Evolutionary conservation across 2,113 vertebrate species (phyloP).

Genomic region (Nansenia antarctica): DNA sequence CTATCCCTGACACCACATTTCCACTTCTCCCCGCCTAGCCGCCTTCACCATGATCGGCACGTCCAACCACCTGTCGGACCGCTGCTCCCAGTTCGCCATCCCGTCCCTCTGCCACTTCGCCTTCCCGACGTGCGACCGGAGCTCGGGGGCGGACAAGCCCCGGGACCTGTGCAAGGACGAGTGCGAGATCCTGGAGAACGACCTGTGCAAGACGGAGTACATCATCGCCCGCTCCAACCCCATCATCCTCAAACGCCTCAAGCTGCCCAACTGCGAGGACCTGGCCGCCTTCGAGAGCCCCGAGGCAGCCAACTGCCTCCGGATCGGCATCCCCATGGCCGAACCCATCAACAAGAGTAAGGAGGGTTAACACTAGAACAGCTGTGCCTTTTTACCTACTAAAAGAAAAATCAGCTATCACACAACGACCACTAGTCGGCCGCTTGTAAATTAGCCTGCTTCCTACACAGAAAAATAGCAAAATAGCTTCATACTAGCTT

Average conservation of each 20-base stretch:
- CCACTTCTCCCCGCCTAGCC: constrained; percentile 71
- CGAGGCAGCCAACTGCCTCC: constrained; percentile 88
- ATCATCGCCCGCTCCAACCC: constrained; percentile 97
- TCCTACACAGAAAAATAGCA: too few relatives aligned
- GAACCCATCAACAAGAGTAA: constrained; percentile 97
- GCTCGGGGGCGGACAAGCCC: constrained; percentile 83
- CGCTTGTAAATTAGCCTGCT: too few relatives aligned
- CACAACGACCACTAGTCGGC: too few relatives aligned
- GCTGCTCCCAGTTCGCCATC: constrained; percentile 97
- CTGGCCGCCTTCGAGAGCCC: constrained; percentile 89
- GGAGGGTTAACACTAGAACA: too few relatives aligned
- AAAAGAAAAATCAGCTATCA: too few relatives aligned
- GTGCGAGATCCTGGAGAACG: constrained; percentile 97
- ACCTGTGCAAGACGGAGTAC: constrained; percentile 96
- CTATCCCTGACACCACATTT: not conserved
- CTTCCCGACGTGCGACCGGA: constrained; percentile 95
- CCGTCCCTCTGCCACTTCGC: constrained; percentile 97
- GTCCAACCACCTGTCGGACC: constrained; percentile 95
- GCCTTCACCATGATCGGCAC: constrained; percentile 99
- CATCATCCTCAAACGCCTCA: constrained; percentile 94
- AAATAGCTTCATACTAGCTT: too few relatives aligned
- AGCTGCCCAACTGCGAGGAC: constrained; percentile 97
- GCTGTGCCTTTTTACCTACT: too few relatives aligned
- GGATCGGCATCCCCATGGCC: constrained; percentile 95
- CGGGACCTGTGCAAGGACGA: constrained; percentile 95